Percentiles rank a stretch among this genome's conserved stretches.
These are phyloP conservation scores for Neolamprologus modestus DNA, from an alignment of 2,113 vertebrate species.

Conservation along the genomic window DNA sequence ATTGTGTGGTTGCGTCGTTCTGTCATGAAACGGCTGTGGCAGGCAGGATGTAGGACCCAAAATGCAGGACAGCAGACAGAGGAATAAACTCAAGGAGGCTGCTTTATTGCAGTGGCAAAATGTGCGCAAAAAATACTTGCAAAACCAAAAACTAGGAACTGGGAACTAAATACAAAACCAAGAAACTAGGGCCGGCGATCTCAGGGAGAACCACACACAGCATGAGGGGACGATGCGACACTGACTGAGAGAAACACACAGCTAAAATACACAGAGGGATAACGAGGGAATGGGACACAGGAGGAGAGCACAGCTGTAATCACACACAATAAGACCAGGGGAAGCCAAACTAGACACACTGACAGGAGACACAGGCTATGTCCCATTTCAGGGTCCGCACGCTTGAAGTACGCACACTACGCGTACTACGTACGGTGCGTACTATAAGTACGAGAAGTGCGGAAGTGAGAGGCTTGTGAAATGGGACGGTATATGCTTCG, in stretches of 20 bases:
- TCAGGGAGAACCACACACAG: background rate
- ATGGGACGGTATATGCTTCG: too few species aligned
- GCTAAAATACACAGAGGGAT: background rate
- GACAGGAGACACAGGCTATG: background rate
- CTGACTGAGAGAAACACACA: background rate
- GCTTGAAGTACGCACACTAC: too few species aligned
- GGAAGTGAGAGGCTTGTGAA: too few species aligned
- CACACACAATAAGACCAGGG: background rate
- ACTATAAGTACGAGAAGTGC: too few species aligned
- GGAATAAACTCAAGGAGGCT: too few species aligned
- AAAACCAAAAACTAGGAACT: background rate
- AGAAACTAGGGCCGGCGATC: fast-evolving
- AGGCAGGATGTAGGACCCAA: background rate
- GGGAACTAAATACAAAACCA: background rate
- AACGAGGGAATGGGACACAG: too few species aligned
- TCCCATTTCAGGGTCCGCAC: too few species aligned
- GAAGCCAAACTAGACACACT: background rate
- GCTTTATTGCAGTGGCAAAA: too few species aligned
- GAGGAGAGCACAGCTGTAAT: background rate
- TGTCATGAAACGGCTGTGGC: background rate
- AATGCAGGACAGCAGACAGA: background rate
- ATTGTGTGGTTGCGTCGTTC: background rate
- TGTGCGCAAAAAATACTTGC: background rate
- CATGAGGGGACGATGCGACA: fast-evolving
- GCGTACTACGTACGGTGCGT: too few species aligned